Evolutionary conservation across 2,888 invertebrate genomes (phyloP).

Genomic region (Anarsia innoxiella): DNA sequence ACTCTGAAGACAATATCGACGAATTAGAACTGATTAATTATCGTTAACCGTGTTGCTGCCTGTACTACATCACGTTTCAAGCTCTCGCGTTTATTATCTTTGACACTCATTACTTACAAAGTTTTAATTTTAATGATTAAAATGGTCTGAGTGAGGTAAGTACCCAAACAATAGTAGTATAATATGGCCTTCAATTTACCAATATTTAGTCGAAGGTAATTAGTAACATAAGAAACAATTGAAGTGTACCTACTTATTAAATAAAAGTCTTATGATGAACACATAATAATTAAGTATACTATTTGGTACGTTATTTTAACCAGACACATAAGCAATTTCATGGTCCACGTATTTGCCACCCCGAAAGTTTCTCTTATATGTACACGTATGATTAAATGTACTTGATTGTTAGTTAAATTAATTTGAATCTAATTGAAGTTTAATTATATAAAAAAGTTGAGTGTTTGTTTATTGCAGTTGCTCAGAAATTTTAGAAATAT

Average conservation of each 20-base stretch:
- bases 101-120: not conserved
- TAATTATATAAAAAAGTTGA: no score
- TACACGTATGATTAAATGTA: not conserved
- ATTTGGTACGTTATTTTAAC: slow-evolving; percentile 42
- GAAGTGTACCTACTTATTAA: no score
- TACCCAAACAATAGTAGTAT: slow-evolving; percentile 29
- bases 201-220: slow-evolving; percentile 34
- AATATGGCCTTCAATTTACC: slow-evolving; percentile 48
- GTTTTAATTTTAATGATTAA: slow-evolving; percentile 7
- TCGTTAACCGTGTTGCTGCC: slow-evolving; percentile 8
- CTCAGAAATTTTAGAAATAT: no score
- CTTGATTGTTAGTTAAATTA: slow-evolving; percentile 3
- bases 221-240: slow-evolving; percentile 52
- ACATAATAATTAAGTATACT: slow-evolving; percentile 37
- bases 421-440: no score
- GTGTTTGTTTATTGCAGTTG: no score
- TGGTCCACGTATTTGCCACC: slow-evolving; percentile 31
- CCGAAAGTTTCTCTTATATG: slow-evolving; percentile 42
- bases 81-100: slow-evolving; percentile 2
- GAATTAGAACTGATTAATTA: no score
- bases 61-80: slow-evolving; percentile 8
- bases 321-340: slow-evolving; percentile 29
- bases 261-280: slow-evolving; percentile 49
- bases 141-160: slow-evolving; percentile 19
- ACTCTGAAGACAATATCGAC: not conserved